Evolutionary conservation across 2,113 vertebrate genomes (phyloP).

Genomic region (Riparia riparia): DNA sequence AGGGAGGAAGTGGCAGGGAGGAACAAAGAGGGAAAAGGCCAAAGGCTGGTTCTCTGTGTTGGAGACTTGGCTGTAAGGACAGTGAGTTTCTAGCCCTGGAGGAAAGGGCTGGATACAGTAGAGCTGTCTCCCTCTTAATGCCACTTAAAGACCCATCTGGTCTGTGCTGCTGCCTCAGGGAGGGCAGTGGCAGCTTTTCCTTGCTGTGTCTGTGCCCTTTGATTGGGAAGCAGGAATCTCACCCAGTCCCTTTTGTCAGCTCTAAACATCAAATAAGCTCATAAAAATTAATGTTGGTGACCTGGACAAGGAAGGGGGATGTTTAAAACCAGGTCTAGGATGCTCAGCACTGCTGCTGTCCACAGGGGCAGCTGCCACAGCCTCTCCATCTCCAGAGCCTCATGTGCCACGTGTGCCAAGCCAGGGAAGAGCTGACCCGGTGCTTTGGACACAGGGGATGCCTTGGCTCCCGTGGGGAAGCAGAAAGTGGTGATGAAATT

Average conservation of each 20-base stretch:
- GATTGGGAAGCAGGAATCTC: not conserved
- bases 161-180: not conserved
- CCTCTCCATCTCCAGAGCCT: not conserved
- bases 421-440: not conserved
- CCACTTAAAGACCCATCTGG: not conserved
- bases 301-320: not conserved
- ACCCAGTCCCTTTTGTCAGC: not conserved
- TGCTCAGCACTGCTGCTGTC: not conserved
- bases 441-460: not conserved
- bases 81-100: not conserved
- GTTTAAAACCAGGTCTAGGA: not conserved
- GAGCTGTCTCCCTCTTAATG: not conserved
- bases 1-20: not conserved
- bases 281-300: rapidly evolving
- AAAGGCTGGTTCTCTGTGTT: not conserved
- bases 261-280: not conserved
- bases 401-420: rapidly evolving
- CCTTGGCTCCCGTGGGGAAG: not conserved
- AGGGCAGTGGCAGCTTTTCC: not conserved
- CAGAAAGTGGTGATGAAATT: not conserved
- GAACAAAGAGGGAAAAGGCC: not conserved
- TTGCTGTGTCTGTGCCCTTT: not conserved
- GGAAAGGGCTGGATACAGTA: not conserved
- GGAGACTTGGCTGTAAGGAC: not conserved
- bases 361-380: not conserved